Evolutionary conservation across 2,113 vertebrate species (phyloP), one percentile per base, ranked within the genome.

Genomic region (Cebus imitator): DNA sequence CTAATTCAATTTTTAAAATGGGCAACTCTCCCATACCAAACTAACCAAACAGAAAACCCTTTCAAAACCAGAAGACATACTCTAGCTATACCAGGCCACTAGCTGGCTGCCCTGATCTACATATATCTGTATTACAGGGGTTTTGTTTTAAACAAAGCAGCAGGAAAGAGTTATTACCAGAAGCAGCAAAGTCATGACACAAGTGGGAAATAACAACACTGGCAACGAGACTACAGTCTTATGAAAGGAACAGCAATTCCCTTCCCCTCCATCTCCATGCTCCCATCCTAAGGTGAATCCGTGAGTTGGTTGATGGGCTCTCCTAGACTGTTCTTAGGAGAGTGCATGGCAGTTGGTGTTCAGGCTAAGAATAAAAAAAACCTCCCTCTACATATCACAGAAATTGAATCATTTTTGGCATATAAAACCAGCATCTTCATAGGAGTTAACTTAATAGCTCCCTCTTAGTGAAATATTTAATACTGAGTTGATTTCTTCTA

Each of bases 401-500:
- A 84, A 88, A 88, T 73, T 7, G 91, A 70, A 84, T 2, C 0
- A 12, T 40, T 86, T 95, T 83, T 43, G 52, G 8, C 21, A 87
- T 75, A 66, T 72, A 66, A 92, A 96, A 94, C 45, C 35, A 66
- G 37, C 5, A 93, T 84, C 96, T 91, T 91, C 84, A 48, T 43
- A 79, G 30, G 68, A 87, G 57, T 84, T 14, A 73, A 89, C 17
- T 27, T 81, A 18, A 87, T 48, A 43, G 21, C 27, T 93, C 23
- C 43, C 58, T 78, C 57, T 87, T 48, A 87, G 70, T 32, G 37
- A 57, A 66, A 91, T 45, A 45, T 23, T 72, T 79, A 50, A 95
- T 20, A 83, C 8, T 79, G 11, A 82, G 11, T 0, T 79, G 58
- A 90, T 64, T 70, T 81, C 35, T 86, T 87, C 64, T 55, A 55